A percentile compares a stretch with the other conserved stretches of the same genome.
phyloP scores from a whole-genome alignment of 2,113 vertebrate species.

The Tympanuchus pallidicinctus region DNA sequence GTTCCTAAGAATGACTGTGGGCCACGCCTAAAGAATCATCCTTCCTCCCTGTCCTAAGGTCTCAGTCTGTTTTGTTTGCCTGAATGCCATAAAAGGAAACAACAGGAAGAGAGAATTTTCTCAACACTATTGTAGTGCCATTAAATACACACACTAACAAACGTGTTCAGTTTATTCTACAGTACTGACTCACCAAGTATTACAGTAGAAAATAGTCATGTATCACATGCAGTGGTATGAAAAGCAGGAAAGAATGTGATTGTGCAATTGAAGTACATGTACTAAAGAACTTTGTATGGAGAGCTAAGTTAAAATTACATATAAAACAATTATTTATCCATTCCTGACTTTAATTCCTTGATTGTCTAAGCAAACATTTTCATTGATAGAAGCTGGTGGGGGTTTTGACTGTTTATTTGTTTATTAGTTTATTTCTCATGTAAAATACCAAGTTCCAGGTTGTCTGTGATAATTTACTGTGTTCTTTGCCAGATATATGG shows the following conservation, averaged over 20 bases:
- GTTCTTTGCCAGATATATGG: neutral
- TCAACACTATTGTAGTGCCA: neutral
- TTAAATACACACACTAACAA: conserved; percentile 6
- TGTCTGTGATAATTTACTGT: neutral
- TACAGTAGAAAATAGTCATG: conserved; percentile 53
- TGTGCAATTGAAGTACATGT: conserved; percentile 7
- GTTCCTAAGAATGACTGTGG: neutral
- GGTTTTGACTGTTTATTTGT: neutral
- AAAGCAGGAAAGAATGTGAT: conserved; percentile 38
- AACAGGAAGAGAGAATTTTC: conserved; percentile 40
- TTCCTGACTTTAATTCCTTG: neutral
- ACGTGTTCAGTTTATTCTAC: neutral
- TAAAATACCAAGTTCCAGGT: neutral
- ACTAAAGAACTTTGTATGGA: neutral
- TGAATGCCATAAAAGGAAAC: conserved; percentile 45
- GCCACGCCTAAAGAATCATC: neutral
- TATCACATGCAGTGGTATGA: conserved; percentile 3
- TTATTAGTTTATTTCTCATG: neutral
- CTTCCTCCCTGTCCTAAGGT: neutral
- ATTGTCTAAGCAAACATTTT: neutral
- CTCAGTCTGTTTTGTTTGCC: neutral
- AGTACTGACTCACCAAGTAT: conserved; percentile 31
- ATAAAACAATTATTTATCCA: neutral
- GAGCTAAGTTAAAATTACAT: conserved; percentile 17
- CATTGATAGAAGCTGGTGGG: neutral